phyloP scores from a whole-genome alignment of 2,888 invertebrate species.

The Norana najaformis region DNA sequence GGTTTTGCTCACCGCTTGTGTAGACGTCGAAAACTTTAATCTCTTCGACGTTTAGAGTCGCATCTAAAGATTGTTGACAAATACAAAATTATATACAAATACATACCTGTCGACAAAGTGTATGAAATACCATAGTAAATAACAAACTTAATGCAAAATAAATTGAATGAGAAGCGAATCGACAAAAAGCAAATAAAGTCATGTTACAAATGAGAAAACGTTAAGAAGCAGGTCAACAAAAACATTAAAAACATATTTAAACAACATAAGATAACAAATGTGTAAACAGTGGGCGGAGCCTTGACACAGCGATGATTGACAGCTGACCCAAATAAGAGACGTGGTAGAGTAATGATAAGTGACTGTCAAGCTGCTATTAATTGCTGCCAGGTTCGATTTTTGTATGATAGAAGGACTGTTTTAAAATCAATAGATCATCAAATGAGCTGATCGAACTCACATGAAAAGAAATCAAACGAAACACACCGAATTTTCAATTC shows the following conservation, averaged over 20 bases:
- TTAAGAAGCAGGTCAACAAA: neutral
- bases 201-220: neutral
- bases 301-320: too few relatives aligned
- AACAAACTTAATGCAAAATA: too few relatives aligned
- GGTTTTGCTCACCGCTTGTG: slow-evolving; percentile 50
- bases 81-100: neutral
- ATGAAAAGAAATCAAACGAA: too few relatives aligned
- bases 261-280: neutral
- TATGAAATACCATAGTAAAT: too few relatives aligned
- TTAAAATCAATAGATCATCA: neutral
- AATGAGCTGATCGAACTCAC: too few relatives aligned
- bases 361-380: neutral
- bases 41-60: slow-evolving; percentile 49
- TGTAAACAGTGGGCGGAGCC: too few relatives aligned
- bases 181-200: too few relatives aligned
- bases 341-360: too few relatives aligned
- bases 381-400: neutral
- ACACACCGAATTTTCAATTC: too few relatives aligned
- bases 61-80: slow-evolving; percentile 48
- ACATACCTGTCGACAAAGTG: too few relatives aligned
- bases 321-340: too few relatives aligned
- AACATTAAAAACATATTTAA: neutral
- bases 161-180: too few relatives aligned
- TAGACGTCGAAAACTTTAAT: slow-evolving; percentile 58
- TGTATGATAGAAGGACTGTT: neutral